phyloP scores from a whole-genome alignment of 37 sponge, comb jelly and placozoan genomes.

The Oscarella lobularis region DNA sequence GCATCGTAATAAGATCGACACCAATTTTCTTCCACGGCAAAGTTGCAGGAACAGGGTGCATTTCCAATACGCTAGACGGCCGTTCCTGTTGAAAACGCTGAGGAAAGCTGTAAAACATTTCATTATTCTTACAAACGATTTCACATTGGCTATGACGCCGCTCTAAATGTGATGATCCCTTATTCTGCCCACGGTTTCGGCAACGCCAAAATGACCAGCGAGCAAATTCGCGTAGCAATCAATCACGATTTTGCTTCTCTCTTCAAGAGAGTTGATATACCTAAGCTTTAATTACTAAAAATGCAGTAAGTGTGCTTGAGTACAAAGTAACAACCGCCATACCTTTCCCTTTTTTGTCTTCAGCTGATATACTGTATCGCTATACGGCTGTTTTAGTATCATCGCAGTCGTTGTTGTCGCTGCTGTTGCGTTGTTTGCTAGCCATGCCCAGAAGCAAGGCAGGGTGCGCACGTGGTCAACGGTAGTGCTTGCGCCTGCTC shows the following conservation, averaged over 20 bases:
- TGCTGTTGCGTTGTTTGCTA: too few species aligned
- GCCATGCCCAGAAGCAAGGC: too few species aligned
- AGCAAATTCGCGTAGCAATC: slow-evolving; percentile 8
- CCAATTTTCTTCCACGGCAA: slow-evolving; percentile 13
- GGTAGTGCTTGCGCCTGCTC: too few species aligned
- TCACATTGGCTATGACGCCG: slow-evolving; percentile 5
- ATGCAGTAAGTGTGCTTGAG: too few species aligned
- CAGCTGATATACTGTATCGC: too few species aligned
- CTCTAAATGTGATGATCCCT: slow-evolving; percentile 13
- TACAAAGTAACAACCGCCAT: too few species aligned
- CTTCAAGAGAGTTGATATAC: neutral
- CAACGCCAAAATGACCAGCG: slow-evolving; percentile 7
- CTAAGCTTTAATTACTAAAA: neutral
- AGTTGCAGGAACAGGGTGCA: slow-evolving; percentile 13
- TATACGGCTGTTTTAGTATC: too few species aligned
- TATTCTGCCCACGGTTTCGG: slow-evolving; percentile 6
- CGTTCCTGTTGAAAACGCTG: slow-evolving; percentile 1
- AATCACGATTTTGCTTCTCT: neutral
- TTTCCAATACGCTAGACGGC: slow-evolving; percentile 5
- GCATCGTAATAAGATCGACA: slow-evolving; percentile 19
- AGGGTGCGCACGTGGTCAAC: too few species aligned
- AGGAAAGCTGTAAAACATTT: neutral
- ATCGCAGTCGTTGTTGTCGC: too few species aligned
- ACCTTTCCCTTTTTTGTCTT: too few species aligned
- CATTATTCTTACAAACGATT: too few species aligned